These are phyloP conservation scores for Tipula confusa DNA, from an alignment of 2,888 invertebrate genomes.

Conservation along the genomic window DNA sequence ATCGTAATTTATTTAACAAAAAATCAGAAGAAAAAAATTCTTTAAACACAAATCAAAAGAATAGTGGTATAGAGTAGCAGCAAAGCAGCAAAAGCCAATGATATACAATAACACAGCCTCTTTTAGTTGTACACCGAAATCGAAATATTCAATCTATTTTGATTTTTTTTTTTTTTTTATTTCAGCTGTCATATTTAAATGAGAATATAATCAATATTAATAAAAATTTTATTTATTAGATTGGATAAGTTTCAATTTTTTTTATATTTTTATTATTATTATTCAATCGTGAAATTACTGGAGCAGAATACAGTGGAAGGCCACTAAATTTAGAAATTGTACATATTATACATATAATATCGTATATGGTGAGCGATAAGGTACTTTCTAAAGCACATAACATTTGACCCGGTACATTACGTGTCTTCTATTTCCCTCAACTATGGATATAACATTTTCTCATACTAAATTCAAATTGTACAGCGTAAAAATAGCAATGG, in stretches of 20 bases:
- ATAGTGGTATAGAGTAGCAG: background rate
- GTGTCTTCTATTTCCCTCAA: background rate
- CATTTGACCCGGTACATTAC: background rate
- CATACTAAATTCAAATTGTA: too few species aligned
- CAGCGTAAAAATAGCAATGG: background rate
- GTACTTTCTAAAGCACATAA: background rate
- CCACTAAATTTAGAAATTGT: background rate
- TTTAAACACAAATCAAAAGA: background rate
- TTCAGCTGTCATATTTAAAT: conserved; percentile 3
- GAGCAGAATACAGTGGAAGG: background rate
- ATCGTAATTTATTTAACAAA: background rate
- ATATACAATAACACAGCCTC: background rate
- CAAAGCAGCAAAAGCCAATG: background rate
- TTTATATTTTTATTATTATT: too few species aligned
- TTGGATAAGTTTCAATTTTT: background rate
- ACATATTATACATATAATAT: background rate
- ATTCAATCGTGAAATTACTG: background rate
- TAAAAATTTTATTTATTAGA: conserved; percentile 10
- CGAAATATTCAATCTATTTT: background rate
- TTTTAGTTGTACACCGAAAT: background rate
- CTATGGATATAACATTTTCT: too few species aligned
- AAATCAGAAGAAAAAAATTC: background rate
- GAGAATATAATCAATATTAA: conserved; percentile 12
- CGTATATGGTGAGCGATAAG: background rate
- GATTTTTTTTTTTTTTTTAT: background rate